phyloP scores from a whole-genome alignment of 2,888 invertebrate species.

The Cheilosia grossa region DNA sequence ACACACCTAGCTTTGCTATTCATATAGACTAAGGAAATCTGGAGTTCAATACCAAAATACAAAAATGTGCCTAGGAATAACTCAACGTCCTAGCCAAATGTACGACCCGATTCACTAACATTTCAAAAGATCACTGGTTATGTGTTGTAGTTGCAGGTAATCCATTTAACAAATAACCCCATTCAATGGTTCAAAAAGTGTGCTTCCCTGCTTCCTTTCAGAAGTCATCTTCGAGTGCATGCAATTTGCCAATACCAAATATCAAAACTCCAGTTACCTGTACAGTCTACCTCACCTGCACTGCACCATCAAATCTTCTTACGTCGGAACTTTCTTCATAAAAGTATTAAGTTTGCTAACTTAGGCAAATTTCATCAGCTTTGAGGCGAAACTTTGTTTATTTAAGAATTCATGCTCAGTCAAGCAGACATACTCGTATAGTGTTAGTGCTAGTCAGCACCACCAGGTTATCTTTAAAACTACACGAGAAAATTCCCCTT shows the following conservation, averaged over 20 bases:
- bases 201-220: too few species aligned
- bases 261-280: neutral
- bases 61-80: too few species aligned
- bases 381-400: slow-evolving; percentile 3
- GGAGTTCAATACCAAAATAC: too few species aligned
- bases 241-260: neutral
- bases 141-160: too few species aligned
- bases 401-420: slow-evolving; percentile 17
- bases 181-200: too few species aligned
- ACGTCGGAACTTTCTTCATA: neutral
- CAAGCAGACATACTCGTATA: neutral
- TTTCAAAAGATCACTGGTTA: too few species aligned
- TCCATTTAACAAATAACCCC: too few species aligned
- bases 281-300: slow-evolving; percentile 4
- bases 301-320: slow-evolving; percentile 4
- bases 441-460: slow-evolving; percentile 7
- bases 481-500: neutral
- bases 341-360: neutral
- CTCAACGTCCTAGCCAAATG: too few species aligned
- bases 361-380: slow-evolving; percentile 17
- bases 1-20: too few species aligned
- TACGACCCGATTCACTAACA: too few species aligned
- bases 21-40: too few species aligned
- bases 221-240: neutral
- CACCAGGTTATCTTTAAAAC: slow-evolving; percentile 7